Evolutionary conservation across 1,140 invertebrate genomes (phyloP), one percentile per base, ranked within the genome.

Genomic region (Drosophila sucinea): DNA sequence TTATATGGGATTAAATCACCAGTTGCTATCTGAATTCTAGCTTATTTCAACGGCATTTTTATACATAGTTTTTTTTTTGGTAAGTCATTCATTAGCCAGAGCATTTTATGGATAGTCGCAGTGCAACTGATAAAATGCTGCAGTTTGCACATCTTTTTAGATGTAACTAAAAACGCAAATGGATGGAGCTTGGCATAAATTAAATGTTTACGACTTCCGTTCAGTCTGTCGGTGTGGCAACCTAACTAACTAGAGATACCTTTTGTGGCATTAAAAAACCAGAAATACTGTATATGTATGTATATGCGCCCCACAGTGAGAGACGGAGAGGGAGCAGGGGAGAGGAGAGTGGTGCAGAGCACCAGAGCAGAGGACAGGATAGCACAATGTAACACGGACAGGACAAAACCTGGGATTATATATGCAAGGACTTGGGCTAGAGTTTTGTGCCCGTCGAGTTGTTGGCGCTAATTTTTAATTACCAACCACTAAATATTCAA

Each of bases 401-500:
- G 80, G 71, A 68, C 79, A 62, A 55, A 67, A 68, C 60, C 70
- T 67, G 75, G 71, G 75, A 72, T 82, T 85, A 85, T 51, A 51
- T 51, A 51, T 67, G 67, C 64, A 58, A 81, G 55, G 54, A 29
- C 54, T 23, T 32, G 40, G 54, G 58, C 56, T 79, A 54, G 33
- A 57, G 33, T 51, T 67, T 75, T 75, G 54, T 75, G 56, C 55
- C 55, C 61, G 58, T 32, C 61, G 66, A n/a, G 57, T 23, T 51
- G 47, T 67, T 35, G 27, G 79, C 77, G 84, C 84, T 87, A 87
- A 87, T 87, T 87, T 87, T 87, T 87, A 87, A 87, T 87, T 87
- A 87, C 84, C 44, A 70, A 81, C 77, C 80, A 89, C 84, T 87
- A 87, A 87, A 87, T 87, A 87, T 87, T 87, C 84, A 89, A 89